Conservation (phyloP, 2,888 invertebrate genomes). For the Poecilus cupreus region DNA sequence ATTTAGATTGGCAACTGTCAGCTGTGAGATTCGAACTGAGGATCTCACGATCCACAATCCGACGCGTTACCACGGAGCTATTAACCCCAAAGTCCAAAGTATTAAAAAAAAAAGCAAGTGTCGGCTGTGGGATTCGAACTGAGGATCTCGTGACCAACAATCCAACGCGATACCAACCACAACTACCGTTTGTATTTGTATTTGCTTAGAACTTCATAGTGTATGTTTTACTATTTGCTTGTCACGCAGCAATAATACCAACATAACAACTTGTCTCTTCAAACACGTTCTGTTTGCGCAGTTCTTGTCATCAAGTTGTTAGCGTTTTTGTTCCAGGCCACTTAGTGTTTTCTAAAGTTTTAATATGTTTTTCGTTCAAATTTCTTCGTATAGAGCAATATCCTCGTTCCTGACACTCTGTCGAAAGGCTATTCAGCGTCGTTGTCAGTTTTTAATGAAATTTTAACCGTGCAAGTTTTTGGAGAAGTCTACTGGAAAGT, state of each 20-base stretch:
- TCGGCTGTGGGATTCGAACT: too few species aligned
- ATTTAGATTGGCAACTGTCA: too few species aligned
- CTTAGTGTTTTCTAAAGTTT: slow-evolving; percentile 50
- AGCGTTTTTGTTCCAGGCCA: slow-evolving; percentile 45
- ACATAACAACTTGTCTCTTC: slow-evolving; percentile 6
- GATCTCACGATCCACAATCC: too few species aligned
- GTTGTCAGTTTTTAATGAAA: slow-evolving; percentile 54
- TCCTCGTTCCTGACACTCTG: slow-evolving; percentile 15
- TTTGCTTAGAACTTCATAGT: too few species aligned
- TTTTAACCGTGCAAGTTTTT: slow-evolving; percentile 43
- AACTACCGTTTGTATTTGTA: too few species aligned
- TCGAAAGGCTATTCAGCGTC: background rate
- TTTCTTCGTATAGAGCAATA: slow-evolving; percentile 32
- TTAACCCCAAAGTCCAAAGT: too few species aligned
- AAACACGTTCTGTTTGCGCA: slow-evolving; percentile 38
- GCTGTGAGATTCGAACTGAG: too few species aligned
- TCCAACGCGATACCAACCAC: too few species aligned
- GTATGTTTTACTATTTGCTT: too few species aligned
- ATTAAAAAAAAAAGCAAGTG: too few species aligned
- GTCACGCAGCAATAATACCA: background rate
- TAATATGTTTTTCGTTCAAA: slow-evolving; percentile 42
- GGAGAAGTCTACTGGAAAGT: slow-evolving; percentile 20
- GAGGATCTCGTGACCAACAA: too few species aligned
- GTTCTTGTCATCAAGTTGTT: slow-evolving; percentile 49
- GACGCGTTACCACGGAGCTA: too few species aligned